Evolutionary conservation across 2,797 vertebrate species (phyloP).

Genomic region (Catostomus latipinnis): DNA sequence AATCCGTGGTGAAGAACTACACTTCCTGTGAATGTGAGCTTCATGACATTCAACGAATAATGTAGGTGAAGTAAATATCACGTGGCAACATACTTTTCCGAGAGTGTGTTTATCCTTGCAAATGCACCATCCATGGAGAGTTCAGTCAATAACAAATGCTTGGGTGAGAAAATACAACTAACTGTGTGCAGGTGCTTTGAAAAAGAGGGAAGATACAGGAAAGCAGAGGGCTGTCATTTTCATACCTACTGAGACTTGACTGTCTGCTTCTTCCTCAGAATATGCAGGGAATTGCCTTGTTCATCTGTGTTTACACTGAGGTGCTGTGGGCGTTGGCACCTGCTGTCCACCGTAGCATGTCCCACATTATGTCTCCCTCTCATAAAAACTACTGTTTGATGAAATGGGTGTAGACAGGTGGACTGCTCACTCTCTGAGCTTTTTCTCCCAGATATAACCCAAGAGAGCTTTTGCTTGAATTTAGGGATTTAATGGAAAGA

Average conservation of each 20-base stretch:
- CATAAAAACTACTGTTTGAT: background rate
- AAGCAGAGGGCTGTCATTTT: conserved; percentile 28
- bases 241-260: conserved; percentile 12
- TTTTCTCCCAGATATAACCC: background rate
- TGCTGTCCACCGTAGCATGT: conserved; percentile 13
- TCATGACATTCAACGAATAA: conserved; percentile 9
- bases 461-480: background rate
- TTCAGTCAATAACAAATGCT: conserved; percentile 27
- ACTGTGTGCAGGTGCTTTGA: conserved; percentile 16
- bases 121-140: background rate
- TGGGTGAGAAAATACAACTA: conserved; percentile 33
- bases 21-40: background rate
- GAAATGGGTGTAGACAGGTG: background rate
- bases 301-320: conserved; percentile 7
- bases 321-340: conserved; percentile 17
- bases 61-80: background rate
- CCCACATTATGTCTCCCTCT: conserved; percentile 1
- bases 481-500: background rate
- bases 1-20: too few species aligned
- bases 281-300: background rate
- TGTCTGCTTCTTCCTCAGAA: conserved; percentile 23
- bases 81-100: background rate
- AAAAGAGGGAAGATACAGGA: conserved; percentile 4
- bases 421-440: conserved; percentile 8
- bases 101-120: conserved; percentile 36